These are phyloP conservation scores for Pachycephus smyrnensis DNA, from an alignment of 2,888 invertebrate species.

Conservation along the genomic window DNA sequence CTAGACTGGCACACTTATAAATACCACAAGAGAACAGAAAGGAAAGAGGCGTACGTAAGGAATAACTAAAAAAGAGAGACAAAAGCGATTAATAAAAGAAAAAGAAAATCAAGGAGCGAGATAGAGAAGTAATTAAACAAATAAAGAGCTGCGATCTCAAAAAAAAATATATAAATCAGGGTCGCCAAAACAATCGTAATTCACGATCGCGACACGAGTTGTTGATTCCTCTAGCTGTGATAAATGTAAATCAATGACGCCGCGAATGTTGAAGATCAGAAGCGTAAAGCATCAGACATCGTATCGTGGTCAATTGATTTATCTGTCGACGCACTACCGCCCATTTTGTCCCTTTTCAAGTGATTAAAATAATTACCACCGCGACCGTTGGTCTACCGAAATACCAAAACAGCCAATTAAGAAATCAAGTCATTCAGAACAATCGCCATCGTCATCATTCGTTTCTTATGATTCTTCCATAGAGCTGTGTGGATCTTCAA, in stretches of 20 bases:
- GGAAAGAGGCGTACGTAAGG: slow-evolving; percentile 4
- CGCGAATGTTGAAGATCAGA: slow-evolving; percentile 1
- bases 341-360: too few species aligned
- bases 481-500: neutral
- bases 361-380: too few species aligned
- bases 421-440: neutral
- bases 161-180: slow-evolving; percentile 17
- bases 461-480: neutral
- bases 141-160: slow-evolving; percentile 12
- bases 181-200: slow-evolving; percentile 9
- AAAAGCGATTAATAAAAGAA: slow-evolving; percentile 13
- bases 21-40: slow-evolving; percentile 19
- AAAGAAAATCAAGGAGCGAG: slow-evolving; percentile 9
- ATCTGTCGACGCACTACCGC: too few species aligned
- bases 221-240: slow-evolving; percentile 39
- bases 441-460: neutral
- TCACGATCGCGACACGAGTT: slow-evolving; percentile 21
- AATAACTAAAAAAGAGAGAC: slow-evolving; percentile 19
- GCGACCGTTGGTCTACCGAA: neutral
- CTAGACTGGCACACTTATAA: neutral
- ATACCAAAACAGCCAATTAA: neutral
- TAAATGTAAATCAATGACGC: slow-evolving; percentile 32
- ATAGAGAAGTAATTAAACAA: neutral
- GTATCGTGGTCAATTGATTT: too few species aligned
- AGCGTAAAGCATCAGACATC: too few species aligned